Base-by-base conservation (phyloP, 1,140 invertebrate genomes). In the Pachypeltis micranthus region DNA sequence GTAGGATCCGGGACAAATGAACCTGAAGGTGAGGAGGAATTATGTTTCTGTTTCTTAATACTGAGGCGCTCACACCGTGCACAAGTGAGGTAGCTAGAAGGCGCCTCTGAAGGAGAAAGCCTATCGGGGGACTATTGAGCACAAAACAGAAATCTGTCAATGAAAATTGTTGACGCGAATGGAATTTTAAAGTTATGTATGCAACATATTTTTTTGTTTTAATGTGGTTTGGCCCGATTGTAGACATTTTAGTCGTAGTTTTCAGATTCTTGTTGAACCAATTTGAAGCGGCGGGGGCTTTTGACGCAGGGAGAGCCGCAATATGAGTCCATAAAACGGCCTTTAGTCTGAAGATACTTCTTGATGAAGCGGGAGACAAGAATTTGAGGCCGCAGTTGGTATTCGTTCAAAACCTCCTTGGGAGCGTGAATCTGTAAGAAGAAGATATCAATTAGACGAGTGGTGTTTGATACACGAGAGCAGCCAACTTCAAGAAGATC, bases 321-420 rank as follows among this genome's bases (percentile, higher is more conserved):
- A 27, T 62, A 66, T 19, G 65, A 59, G 57, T 70, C 69, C 14
- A 67, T 63, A 64, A 83, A 73, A 0, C 83, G 72, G 65, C 88
- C 83, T 75, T 87, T 84, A 71, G 85, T 81, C 73, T 86, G 80
- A 66, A 93, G 77, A 72, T 90, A 83, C 73, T 84, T 82, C 73
- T 88, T 84, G 51, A 98, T 98, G 72, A 91, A 96, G 34, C 88
- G 81, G 1, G 87, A 82, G 0, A 96, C 85, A 23, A 98, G 77
- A 68, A 83, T 83, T 70, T 95, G 93, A 0, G 96, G 95, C 67
- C 95, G 81, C 61, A 86, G 79, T 73, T 98, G 93, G 88, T 91
- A 98, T 71, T 96, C 90, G 65, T 94, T 84, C 69, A 97, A 74
- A 0, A 91, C 86, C 72, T 91, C 88, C 72, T 97, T 93, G 0